A percentile compares a stretch with the other conserved stretches of the same genome.
Conservation (phyloP, 2,888 invertebrate genomes). For the Dryomyza anilis region DNA sequence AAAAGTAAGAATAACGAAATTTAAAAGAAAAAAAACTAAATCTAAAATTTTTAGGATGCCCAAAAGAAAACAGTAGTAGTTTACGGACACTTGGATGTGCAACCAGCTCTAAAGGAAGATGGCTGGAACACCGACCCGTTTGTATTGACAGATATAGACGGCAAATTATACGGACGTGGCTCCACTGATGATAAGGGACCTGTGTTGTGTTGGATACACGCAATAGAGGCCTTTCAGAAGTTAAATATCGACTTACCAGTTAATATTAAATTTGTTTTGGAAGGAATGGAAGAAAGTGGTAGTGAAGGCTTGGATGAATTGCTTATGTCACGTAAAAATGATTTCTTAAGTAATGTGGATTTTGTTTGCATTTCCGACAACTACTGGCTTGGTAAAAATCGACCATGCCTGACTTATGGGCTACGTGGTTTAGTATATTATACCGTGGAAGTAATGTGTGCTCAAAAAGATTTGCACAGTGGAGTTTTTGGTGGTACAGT, state of each 20-base stretch:
- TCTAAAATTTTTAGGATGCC: constrained; percentile 63
- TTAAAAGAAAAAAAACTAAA: neutral
- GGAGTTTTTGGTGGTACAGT: constrained; percentile 95
- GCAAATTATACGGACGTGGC: constrained; percentile 89
- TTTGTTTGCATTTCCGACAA: constrained; percentile 98
- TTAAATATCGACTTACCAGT: constrained; percentile 72
- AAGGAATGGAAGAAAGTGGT: constrained; percentile 98
- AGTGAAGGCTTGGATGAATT: constrained; percentile 94
- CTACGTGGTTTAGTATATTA: constrained; percentile 93
- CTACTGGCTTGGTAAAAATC: constrained; percentile 97
- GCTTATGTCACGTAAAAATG: constrained; percentile 69
- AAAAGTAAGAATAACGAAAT: constrained; percentile 47
- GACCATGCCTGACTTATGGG: constrained; percentile 97
- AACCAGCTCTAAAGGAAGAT: constrained; percentile 90
- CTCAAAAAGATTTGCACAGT: constrained; percentile 92
- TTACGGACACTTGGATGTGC: constrained; percentile 98
- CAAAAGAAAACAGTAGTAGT: constrained; percentile 91
- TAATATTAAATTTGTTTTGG: constrained; percentile 88
- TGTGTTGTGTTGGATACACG: constrained; percentile 94
- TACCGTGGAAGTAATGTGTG: constrained; percentile 84
- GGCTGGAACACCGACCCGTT: constrained; percentile 98
- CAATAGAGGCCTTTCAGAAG: constrained; percentile 84
- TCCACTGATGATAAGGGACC: constrained; percentile 94
- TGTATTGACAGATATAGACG: constrained; percentile 82
- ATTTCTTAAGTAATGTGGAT: constrained; percentile 84